Conservation (phyloP, 2,113 vertebrate species). For the Megaptera novaeangliae region DNA sequence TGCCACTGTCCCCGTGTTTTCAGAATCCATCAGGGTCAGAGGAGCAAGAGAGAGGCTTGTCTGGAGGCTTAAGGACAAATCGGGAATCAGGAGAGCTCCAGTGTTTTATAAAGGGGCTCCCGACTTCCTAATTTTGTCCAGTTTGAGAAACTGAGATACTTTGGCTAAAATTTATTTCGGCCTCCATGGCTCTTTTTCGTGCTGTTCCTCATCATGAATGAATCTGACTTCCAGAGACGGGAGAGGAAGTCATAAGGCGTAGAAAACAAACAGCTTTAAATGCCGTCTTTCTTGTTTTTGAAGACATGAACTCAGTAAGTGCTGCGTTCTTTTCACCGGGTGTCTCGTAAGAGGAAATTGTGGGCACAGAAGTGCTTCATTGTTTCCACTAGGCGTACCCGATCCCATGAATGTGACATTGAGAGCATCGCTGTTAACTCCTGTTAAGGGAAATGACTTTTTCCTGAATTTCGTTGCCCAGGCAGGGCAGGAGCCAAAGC, state of each 20-base stretch:
- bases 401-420: not conserved
- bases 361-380: not conserved
- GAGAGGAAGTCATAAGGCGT: not conserved
- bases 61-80: not conserved
- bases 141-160: not conserved
- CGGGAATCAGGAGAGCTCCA: not conserved
- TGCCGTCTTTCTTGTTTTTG: not conserved
- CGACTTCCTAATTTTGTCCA: no score
- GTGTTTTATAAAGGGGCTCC: not conserved
- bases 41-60: not conserved
- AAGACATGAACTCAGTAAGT: not conserved
- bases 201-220: fast-evolving
- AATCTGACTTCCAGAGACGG: not conserved
- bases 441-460: not conserved
- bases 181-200: not conserved
- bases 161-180: not conserved
- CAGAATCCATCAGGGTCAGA: not conserved
- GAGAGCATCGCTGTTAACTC: fast-evolving
- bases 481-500: not conserved
- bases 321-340: not conserved
- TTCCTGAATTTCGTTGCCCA: not conserved
- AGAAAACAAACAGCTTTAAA: not conserved
- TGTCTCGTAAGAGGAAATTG: fast-evolving
- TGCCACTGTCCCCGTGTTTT: not conserved
- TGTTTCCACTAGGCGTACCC: fast-evolving